Base-by-base conservation (phyloP, 2,888 invertebrate genomes). In the Orthonychiurus folsomi region DNA sequence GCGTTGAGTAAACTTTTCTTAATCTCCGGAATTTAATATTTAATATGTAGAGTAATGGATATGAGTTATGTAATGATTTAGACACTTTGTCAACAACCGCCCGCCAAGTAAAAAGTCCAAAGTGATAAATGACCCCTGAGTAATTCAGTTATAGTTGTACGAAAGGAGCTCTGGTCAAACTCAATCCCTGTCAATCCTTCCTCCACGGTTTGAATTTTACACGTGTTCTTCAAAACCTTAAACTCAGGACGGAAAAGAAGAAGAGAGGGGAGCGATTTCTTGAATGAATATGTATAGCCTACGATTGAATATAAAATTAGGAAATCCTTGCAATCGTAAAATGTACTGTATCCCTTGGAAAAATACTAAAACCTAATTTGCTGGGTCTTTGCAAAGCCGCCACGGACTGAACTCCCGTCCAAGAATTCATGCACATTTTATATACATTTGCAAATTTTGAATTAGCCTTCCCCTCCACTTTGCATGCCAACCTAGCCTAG, bases 1-100 rank as follows among this genome's bases (percentile, higher is more conserved):
- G 37, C 37, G 37, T 37, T 37, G 37, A 37, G 37, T 37, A 37
- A 37, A 37, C 37, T 37, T 37, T 37, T 37, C 37, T 37, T 37
- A 37, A 37, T 37, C 37, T 37, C 37, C 37, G 37, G 37, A 37
- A 37, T 37, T 37, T 37, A 37, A 37, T 37, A 37, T n/a, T n/a
- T n/a, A n/a, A n/a, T n/a, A n/a, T n/a, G n/a, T n/a, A n/a, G n/a
- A n/a, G n/a, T n/a, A n/a, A n/a, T 15, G 37, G 37, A 37, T 37
- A 37, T 9, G 37, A 15, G 37, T 37, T 37, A 37, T 37, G 15
- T 15, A 37, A 37, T 37, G 15, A 37, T 37, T 9, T 15, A 5
- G 37, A 37, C 37, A 37, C 37, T 37, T 37, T 37, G 37, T 37
- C 37, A 37, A 37, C 37, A 37, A 37, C 37, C 37, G 37, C 5